Evolutionary conservation across 2,888 invertebrate species (phyloP).

Genomic region (Megalurothrips usitatus): DNA sequence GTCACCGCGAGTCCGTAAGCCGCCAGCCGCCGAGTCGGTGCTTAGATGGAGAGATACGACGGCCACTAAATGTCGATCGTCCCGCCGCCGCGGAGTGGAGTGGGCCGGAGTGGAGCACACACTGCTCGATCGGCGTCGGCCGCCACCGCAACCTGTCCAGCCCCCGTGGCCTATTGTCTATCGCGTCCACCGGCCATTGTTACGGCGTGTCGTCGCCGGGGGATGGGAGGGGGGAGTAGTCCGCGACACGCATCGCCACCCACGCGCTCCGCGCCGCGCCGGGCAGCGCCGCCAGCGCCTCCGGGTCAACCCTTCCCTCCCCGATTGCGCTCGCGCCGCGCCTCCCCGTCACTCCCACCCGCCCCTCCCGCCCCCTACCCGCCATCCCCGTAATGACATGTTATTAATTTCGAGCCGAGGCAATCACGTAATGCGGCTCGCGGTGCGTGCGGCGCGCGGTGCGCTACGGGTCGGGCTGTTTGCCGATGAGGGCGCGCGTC

Average conservation of each 20-base stretch:
- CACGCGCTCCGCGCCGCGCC: background rate
- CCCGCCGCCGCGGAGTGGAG: background rate
- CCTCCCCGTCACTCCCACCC: background rate
- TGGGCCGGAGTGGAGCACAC: background rate
- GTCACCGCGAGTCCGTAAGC: background rate
- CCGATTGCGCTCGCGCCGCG: background rate
- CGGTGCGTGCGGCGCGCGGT: too few relatives aligned
- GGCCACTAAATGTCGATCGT: slow-evolving; percentile 3
- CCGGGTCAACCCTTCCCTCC: slow-evolving; percentile 14
- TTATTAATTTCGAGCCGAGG: slow-evolving; percentile 25
- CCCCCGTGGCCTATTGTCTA: background rate
- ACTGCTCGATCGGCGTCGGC: background rate
- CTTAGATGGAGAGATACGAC: slow-evolving; percentile 31
- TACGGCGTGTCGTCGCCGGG: background rate
- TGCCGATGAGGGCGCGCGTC: background rate
- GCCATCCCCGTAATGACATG: slow-evolving; percentile 17
- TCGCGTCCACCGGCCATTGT: background rate
- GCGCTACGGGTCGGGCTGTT: background rate
- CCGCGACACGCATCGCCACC: slow-evolving; percentile 10
- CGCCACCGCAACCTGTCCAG: background rate
- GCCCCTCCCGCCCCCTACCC: background rate
- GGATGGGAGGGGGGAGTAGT: background rate
- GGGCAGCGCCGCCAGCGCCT: background rate
- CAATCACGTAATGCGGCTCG: slow-evolving; percentile 6
- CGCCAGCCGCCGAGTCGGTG: background rate